Evolutionary conservation across 2,113 vertebrate genomes (phyloP).

Genomic region (Ameiurus melas): DNA sequence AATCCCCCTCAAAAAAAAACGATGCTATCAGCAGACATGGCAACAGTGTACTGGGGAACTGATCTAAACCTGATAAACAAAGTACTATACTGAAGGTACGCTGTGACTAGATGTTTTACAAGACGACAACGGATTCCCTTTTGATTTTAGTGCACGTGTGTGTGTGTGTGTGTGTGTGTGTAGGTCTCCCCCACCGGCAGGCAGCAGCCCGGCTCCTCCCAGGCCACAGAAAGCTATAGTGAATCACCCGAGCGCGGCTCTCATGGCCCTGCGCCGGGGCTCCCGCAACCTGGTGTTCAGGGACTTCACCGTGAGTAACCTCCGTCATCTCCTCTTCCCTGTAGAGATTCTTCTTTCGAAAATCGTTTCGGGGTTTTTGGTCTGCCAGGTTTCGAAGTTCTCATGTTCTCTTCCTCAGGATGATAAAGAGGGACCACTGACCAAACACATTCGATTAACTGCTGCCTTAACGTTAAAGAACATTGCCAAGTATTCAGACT

Average conservation of each 20-base stretch:
- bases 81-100: too few relatives aligned
- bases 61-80: too few relatives aligned
- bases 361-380: neutral
- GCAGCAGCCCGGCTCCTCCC: conserved; percentile 78
- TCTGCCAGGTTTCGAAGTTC: neutral
- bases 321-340: neutral
- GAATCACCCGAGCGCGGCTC: conserved; percentile 96
- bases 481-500: conserved; percentile 99
- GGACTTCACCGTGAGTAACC: conserved; percentile 93
- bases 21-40: too few relatives aligned
- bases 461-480: conserved; percentile 99
- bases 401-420: conserved; percentile 73
- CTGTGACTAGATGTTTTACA: too few relatives aligned
- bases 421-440: conserved; percentile 99
- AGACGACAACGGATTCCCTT: too few relatives aligned
- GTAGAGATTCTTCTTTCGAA: neutral
- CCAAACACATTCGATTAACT: conserved; percentile 99
- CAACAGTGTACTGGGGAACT: too few relatives aligned
- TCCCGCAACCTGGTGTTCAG: conserved; percentile 98
- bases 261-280: conserved; percentile 95
- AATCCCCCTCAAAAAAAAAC: too few relatives aligned
- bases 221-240: conserved; percentile 95
- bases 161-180: conserved; percentile 14
- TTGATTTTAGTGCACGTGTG: too few relatives aligned
- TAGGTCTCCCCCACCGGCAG: conserved; percentile 82